These are phyloP conservation scores for Agrotis puta DNA, from an alignment of 2,888 invertebrate genomes.

Conservation along the genomic window DNA sequence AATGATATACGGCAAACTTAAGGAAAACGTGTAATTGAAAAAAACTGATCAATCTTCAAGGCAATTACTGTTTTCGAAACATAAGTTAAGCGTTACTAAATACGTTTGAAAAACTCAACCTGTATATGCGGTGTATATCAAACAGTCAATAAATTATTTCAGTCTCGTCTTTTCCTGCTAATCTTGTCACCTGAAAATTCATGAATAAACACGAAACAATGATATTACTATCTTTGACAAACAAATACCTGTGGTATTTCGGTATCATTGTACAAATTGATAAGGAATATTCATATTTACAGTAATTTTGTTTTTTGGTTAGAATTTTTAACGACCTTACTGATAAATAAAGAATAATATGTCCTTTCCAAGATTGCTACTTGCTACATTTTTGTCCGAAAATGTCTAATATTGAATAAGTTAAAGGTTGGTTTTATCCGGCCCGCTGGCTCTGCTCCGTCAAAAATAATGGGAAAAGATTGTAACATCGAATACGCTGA, in stretches of 20 bases:
- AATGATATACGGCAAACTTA: no score
- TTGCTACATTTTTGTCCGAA: neutral
- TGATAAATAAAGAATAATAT: neutral
- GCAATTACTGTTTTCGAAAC: no score
- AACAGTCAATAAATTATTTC: neutral
- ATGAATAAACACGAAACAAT: constrained; percentile 16
- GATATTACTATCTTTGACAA: constrained; percentile 1
- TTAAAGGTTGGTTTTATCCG: no score
- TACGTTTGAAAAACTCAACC: no score
- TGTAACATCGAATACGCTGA: no score
- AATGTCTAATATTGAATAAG: neutral
- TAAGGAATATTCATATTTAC: constrained; percentile 41
- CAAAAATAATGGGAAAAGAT: no score
- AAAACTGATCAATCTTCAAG: no score
- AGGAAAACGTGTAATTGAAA: no score
- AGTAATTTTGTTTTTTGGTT: constrained; percentile 9
- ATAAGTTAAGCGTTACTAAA: no score
- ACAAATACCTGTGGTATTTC: constrained; percentile 1
- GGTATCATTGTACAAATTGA: constrained; percentile 42
- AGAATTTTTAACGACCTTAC: constrained; percentile 25
- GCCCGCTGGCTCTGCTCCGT: no score
- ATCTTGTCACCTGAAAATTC: neutral
- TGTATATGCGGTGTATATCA: neutral
- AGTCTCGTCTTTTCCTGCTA: neutral
- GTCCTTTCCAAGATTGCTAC: constrained; percentile 14